These are phyloP conservation scores for Melanotaenia pygmaea DNA, from an alignment of 2,797 vertebrate genomes.

Conservation along the genomic window DNA sequence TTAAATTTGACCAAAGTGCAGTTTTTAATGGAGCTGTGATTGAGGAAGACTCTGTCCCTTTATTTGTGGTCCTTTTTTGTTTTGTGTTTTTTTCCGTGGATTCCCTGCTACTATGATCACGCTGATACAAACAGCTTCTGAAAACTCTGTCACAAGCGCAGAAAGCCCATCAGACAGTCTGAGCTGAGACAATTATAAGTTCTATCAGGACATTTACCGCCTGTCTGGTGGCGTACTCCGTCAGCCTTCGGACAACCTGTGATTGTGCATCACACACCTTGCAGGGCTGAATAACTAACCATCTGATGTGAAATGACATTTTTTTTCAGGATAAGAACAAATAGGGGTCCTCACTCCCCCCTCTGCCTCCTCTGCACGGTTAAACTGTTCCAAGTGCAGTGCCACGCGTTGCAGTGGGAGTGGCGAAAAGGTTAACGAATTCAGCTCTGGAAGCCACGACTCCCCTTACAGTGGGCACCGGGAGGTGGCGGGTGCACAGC, in stretches of 20 bases:
- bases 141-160: slow-evolving; percentile 67
- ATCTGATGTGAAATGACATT: slow-evolving; percentile 82
- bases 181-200: slow-evolving; percentile 72
- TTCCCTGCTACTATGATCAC: slow-evolving; percentile 50
- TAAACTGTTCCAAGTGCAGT: slow-evolving; percentile 69
- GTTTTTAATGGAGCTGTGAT: slow-evolving; percentile 8
- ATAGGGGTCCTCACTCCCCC: slow-evolving; percentile 58
- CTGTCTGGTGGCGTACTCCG: slow-evolving; percentile 70
- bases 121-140: slow-evolving; percentile 73
- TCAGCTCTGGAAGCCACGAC: slow-evolving; percentile 71
- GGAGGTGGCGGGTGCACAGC: slow-evolving; percentile 30
- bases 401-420: slow-evolving; percentile 68
- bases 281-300: slow-evolving; percentile 82
- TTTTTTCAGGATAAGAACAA: slow-evolving; percentile 79
- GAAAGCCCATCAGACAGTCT: slow-evolving; percentile 64
- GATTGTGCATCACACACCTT: slow-evolving; percentile 58
- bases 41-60: slow-evolving; percentile 6
- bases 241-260: slow-evolving; percentile 43
- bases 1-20: not conserved
- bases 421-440: slow-evolving; percentile 85
- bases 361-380: slow-evolving; percentile 1
- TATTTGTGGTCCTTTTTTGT: not conserved
- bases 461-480: slow-evolving; percentile 71
- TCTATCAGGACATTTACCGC: slow-evolving; percentile 72
- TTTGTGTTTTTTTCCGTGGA: slow-evolving; percentile 17